Evolutionary conservation across 2,888 invertebrate species (phyloP), one percentile per base, ranked within the genome.

Genomic region (Heliconius aoede): DNA sequence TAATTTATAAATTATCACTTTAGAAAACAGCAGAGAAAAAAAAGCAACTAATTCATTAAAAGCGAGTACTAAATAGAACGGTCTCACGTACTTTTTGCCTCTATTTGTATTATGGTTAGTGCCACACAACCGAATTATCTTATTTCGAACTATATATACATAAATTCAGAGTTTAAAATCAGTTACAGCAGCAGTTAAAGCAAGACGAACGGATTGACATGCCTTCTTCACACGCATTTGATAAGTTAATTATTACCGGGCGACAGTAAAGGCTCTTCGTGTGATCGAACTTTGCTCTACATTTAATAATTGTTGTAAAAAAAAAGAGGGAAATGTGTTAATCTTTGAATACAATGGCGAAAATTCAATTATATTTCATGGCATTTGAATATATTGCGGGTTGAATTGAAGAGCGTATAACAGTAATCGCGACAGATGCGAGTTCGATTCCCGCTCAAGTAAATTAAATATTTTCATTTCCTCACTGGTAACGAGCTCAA

Each of bases 61-160:
- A 72, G 26, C 26, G 21, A 72, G 36, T 26, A 24, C 36, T 60
- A 61, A 74, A 69, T 61, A 69, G 67, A 74, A 58, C 74, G 74
- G 58, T 74, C 74, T 28, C 74, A 74, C 74, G 67, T 67, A 74
- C n/a, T 74, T 74, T 74, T 74, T 74, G 69, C 61, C 13, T 68
- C 61, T 69, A 51, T 74, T 74, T 74, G 61, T 69, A 69, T 51
- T 74, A 26, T 61, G 68, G 69, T 73, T 67, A 55, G 58, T 65
- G 67, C 26, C 26, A 51, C 9, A 74, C 18, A 24, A 28, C 15
- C 1, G 9, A 26, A 24, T 24, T 32, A 32, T 0, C 32, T 0
- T 11, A 69, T 62, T 40, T 61, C 32, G 1, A 24, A 5, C 32
- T 60, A 30, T 69, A 74, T 13, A 0, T 3, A 0, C 9, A 24